Evolutionary conservation across 2,797 vertebrate species (phyloP), one percentile per base, ranked within the genome.

Genomic region (Gorsachius magnificus): DNA sequence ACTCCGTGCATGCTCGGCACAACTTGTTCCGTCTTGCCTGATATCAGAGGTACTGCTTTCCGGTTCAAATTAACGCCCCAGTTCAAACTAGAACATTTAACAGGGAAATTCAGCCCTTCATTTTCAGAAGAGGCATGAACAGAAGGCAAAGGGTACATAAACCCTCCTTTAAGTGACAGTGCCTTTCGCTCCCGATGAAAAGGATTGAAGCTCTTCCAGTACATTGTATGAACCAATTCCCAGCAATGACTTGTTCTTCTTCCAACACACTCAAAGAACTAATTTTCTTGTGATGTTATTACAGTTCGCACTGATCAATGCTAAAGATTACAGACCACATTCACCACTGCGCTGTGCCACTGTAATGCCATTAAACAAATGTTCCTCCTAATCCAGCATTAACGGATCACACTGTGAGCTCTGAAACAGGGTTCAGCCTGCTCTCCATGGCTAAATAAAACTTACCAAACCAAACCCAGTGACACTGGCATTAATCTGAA

Each of bases 351-450:
- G 1, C 63, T 58, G 26, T 13, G 57, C 57, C 11, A 11, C 66
- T 71, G n/a, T 46, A 90, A 89, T 65, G 60, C 36, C 78, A 80
- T 91, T 91, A 88, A 93, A 87, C 82, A 87, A 81, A 81, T 13
- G 33, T 43, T 50, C 77, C 74, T 77, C 64, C 80, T 94, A 95
- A 92, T 93, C 77, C 90, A 80, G 83, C 68, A 83, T 82, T 92
- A 95, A 86, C 3, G 0, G 83, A 77, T 92, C 64, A 64, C 38
- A 38, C 60, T 26, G 28, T n/a, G 68, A 95, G 77, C 64, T 92
- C 15, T 61, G 80, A 83, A 96, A 92, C 2, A 2, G 45, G 21
- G 29, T 68, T 92, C 78, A 83, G 56, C 38, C 81, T 83, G 83
- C 41, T 94, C 70, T 71, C 4, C 0, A 41, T 68, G 11, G 74